phyloP scores from a whole-genome alignment of 2,888 invertebrate genomes.

The Pemphredon lugubris region DNA sequence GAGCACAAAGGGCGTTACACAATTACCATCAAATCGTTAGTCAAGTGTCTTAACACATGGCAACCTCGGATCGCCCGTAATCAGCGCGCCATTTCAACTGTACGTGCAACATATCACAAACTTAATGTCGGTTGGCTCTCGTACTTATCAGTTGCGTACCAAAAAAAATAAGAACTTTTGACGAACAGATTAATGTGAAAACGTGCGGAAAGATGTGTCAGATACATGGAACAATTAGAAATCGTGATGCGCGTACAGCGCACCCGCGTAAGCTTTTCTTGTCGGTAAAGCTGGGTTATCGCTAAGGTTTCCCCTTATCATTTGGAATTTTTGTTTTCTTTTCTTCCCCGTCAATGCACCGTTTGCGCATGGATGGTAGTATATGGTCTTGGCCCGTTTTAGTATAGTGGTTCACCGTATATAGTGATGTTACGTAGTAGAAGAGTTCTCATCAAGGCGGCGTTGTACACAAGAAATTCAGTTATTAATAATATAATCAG shows the following conservation, averaged over 20 bases:
- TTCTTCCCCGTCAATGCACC: conserved; percentile 49
- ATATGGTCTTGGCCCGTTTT: conserved; percentile 26
- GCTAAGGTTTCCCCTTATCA: conserved; percentile 63
- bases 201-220: neutral
- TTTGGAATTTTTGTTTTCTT: conserved; percentile 53
- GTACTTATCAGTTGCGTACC: too few relatives aligned
- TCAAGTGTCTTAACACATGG: too few relatives aligned
- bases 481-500: conserved; percentile 71
- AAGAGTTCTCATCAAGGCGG: conserved; percentile 69
- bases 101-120: too few relatives aligned
- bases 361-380: conserved; percentile 30
- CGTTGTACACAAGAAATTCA: conserved; percentile 68
- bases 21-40: too few relatives aligned
- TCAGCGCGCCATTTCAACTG: too few relatives aligned
- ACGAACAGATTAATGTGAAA: too few relatives aligned
- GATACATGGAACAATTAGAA: conserved; percentile 14
- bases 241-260: neutral
- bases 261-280: conserved; percentile 22
- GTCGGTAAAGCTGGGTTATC: conserved; percentile 64
- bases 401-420: conserved; percentile 53
- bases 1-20: too few relatives aligned
- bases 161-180: too few relatives aligned
- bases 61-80: too few relatives aligned
- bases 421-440: conserved; percentile 76
- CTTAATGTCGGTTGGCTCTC: too few relatives aligned